These are phyloP conservation scores for Tenthredo notha DNA, from an alignment of 2,888 invertebrate species.

Conservation along the genomic window DNA sequence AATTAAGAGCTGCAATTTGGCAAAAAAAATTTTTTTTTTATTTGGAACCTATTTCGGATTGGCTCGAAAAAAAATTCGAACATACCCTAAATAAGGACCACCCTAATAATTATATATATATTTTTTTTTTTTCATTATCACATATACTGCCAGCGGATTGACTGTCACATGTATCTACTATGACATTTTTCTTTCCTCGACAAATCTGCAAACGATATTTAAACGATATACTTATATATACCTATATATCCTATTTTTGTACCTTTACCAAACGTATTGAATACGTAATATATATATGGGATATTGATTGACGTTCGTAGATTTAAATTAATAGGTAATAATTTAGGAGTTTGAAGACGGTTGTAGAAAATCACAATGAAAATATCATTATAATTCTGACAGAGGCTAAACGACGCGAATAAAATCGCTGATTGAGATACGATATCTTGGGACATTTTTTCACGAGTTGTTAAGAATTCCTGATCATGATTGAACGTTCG, in stretches of 20 bases:
- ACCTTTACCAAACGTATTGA: not conserved
- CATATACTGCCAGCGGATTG: too few relatives aligned
- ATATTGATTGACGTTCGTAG: not conserved
- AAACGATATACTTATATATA: not conserved
- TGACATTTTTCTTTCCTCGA: not conserved
- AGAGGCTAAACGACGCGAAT: not conserved
- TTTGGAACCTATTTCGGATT: too few relatives aligned
- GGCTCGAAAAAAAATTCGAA: too few relatives aligned
- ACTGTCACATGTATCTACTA: too few relatives aligned
- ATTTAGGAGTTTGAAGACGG: slow-evolving; percentile 12
- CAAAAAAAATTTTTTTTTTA: too few relatives aligned
- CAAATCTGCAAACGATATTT: not conserved
- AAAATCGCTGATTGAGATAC: slow-evolving; percentile 6
- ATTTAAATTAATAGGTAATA: not conserved
- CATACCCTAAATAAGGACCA: too few relatives aligned
- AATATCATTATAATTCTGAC: not conserved
- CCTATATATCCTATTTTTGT: not conserved
- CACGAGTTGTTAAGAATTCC: not conserved
- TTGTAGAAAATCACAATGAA: not conserved
- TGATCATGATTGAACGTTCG: not conserved
- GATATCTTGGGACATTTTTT: not conserved
- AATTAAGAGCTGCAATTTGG: too few relatives aligned
- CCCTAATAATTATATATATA: not conserved
- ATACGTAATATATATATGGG: not conserved
- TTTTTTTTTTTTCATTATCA: not conserved